These are phyloP conservation scores for Thamnophis sirtalis DNA, from an alignment of 2,113 vertebrate species.

Conservation along the genomic window DNA sequence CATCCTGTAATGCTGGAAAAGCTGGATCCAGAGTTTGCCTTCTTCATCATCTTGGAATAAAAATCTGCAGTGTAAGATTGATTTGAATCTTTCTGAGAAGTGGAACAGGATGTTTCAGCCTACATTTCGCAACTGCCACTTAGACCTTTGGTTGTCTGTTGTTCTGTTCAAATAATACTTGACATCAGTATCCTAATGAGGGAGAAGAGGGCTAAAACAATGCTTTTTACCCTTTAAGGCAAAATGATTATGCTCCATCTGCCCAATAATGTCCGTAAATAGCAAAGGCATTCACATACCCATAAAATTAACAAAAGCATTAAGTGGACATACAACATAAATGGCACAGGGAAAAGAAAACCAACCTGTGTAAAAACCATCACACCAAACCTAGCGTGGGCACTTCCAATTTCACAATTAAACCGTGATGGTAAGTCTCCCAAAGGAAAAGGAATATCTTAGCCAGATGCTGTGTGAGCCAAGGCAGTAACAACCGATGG, in stretches of 20 bases:
- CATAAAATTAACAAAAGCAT: neutral
- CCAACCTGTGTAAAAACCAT: neutral
- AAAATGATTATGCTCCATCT: neutral
- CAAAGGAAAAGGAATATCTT: neutral
- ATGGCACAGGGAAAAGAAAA: neutral
- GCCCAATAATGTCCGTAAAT: neutral
- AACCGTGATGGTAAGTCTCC: neutral
- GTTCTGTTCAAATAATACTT: neutral
- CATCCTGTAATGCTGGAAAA: conserved; percentile 18
- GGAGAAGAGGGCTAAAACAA: neutral
- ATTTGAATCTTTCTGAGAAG: neutral
- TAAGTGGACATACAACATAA: neutral
- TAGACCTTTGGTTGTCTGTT: neutral
- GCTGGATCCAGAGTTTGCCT: neutral
- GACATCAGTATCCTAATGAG: neutral
- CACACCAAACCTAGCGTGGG: neutral
- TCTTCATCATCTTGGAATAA: neutral
- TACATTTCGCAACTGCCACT: neutral
- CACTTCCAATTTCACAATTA: neutral
- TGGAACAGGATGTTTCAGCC: neutral
- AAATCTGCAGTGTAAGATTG: neutral
- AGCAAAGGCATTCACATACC: neutral
- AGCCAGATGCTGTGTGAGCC: neutral
- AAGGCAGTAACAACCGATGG: neutral
- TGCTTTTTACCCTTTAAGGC: neutral